phyloP scores from a whole-genome alignment of 2,888 invertebrate species.

The Eilema griseolum region DNA sequence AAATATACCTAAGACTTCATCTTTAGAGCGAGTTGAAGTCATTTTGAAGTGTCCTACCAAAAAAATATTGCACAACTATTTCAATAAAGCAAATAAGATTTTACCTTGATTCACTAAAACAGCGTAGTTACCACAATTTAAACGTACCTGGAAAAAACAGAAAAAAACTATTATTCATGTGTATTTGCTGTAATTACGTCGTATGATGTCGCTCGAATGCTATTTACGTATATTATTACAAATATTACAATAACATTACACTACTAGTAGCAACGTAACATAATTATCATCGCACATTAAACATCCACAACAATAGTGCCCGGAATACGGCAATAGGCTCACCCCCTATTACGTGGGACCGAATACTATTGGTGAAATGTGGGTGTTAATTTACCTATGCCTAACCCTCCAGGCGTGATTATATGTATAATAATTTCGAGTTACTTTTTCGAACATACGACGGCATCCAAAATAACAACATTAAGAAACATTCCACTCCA shows the following conservation, averaged over 20 bases:
- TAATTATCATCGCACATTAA: not conserved
- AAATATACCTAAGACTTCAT: too few relatives aligned
- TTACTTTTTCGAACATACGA: too few relatives aligned
- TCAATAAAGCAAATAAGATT: not conserved
- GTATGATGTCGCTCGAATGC: not conserved
- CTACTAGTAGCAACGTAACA: not conserved
- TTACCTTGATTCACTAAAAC: not conserved
- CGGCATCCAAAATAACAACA: too few relatives aligned
- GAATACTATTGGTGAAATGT: too few relatives aligned
- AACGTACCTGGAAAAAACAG: slow-evolving; percentile 5
- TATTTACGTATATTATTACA: not conserved
- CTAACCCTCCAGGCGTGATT: too few relatives aligned
- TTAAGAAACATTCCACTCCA: not conserved
- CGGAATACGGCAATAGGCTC: too few relatives aligned
- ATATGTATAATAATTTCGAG: too few relatives aligned
- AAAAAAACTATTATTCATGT: not conserved
- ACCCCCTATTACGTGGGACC: too few relatives aligned
- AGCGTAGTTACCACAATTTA: not conserved
- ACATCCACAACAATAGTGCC: not conserved
- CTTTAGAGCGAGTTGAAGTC: too few relatives aligned
- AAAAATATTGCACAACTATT: not conserved
- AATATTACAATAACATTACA: not conserved
- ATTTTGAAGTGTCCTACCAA: too few relatives aligned
- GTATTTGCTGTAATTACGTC: not conserved
- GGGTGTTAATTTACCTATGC: too few relatives aligned